Conservation (phyloP, 1,140 invertebrate species). For the Atopsyche davidsoni region DNA sequence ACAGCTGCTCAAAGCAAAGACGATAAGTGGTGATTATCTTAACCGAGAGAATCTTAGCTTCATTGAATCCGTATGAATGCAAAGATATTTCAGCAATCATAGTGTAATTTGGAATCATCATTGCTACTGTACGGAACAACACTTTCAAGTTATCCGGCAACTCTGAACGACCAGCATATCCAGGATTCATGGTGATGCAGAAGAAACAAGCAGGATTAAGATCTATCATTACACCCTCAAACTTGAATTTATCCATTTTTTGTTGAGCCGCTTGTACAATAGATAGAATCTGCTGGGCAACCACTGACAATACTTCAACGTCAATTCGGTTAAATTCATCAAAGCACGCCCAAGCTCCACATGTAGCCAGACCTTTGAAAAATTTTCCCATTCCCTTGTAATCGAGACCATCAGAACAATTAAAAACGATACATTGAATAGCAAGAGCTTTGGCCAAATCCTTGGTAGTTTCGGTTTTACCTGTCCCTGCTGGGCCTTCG, state of each 20-base stretch:
- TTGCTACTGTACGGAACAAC: constrained; percentile 80
- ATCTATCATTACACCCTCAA: constrained; percentile 85
- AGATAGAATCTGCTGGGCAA: constrained; percentile 76
- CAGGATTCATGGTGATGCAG: constrained; percentile 89
- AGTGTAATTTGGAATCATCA: constrained; percentile 92
- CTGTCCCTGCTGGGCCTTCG: constrained; percentile 85
- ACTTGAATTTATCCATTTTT: constrained; percentile 65
- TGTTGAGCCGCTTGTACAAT: constrained; percentile 75
- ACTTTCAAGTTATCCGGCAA: constrained; percentile 79
- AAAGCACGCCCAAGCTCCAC: constrained; percentile 88
- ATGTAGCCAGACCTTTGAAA: constrained; percentile 77
- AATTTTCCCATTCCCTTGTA: constrained; percentile 92
- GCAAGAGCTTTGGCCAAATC: constrained; percentile 83
- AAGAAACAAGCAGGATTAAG: constrained; percentile 79
- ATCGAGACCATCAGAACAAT: constrained; percentile 86
- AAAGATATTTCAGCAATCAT: constrained; percentile 88
- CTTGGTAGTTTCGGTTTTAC: constrained; percentile 93
- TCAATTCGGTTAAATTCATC: constrained; percentile 90
- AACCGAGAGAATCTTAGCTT: constrained; percentile 73
- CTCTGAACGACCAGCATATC: constrained; percentile 82
- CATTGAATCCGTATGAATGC: constrained; percentile 88
- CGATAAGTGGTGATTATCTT: constrained; percentile 93
- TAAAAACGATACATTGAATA: constrained; percentile 86
- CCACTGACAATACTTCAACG: constrained; percentile 85
- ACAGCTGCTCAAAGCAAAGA: constrained; percentile 85